These are phyloP conservation scores for Stegostoma tigrinum DNA, from an alignment of 2,113 vertebrate genomes.

Conservation along the genomic window DNA sequence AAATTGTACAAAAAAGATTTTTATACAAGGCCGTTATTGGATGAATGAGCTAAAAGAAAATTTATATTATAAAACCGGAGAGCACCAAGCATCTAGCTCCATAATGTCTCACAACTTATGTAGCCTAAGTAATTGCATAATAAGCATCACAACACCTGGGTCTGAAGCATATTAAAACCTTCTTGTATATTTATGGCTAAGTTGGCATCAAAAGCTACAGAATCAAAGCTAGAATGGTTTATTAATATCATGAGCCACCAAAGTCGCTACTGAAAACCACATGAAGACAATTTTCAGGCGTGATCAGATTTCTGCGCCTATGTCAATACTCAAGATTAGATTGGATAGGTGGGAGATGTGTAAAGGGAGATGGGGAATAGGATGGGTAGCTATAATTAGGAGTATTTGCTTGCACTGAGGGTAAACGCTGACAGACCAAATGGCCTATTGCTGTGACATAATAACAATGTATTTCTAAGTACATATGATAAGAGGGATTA, in stretches of 20 bases:
- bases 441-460: background rate
- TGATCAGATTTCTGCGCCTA: background rate
- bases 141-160: background rate
- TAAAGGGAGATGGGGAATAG: background rate
- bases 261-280: background rate
- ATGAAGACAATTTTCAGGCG: background rate
- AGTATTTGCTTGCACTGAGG: background rate
- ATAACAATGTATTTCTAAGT: background rate
- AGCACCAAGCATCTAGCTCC: background rate
- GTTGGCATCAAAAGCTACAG: background rate
- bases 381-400: background rate
- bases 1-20: background rate
- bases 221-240: background rate
- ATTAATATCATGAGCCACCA: background rate
- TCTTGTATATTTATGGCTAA: background rate
- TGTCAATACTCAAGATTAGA: background rate
- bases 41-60: constrained; percentile 20
- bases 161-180: background rate
- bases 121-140: constrained; percentile 5
- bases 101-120: background rate
- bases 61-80: background rate
- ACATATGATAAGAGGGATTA: background rate
- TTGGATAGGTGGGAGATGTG: background rate
- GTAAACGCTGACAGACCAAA: background rate
- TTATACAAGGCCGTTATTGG: background rate